phyloP scores from a whole-genome alignment of 2,113 vertebrate genomes.

The Glareola pratincola region DNA sequence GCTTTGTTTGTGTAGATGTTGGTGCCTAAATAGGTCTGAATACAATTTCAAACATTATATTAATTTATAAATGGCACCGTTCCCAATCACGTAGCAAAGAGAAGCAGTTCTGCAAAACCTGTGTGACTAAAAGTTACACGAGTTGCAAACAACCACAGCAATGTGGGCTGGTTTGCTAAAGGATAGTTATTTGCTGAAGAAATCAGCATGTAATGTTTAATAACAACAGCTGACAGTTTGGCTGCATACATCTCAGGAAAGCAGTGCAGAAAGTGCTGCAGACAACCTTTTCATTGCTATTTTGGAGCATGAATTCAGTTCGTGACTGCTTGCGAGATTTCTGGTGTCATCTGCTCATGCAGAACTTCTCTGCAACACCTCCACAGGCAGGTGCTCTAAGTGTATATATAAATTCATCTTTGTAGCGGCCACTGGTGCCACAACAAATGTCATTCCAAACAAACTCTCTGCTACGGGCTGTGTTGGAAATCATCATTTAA shows the following conservation, averaged over 20 bases:
- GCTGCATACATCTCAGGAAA: neutral
- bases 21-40: neutral
- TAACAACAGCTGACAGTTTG: neutral
- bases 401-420: conserved; percentile 50
- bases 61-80: neutral
- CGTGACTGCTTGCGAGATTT: neutral
- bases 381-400: conserved; percentile 44
- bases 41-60: neutral
- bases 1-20: conserved; percentile 3
- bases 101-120: neutral
- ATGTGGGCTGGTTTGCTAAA: neutral
- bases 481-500: conserved; percentile 72
- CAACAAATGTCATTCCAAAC: conserved; percentile 66
- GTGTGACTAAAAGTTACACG: neutral
- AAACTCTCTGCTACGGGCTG: conserved; percentile 61
- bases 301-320: neutral
- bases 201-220: neutral
- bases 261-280: neutral
- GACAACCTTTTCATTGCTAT: neutral
- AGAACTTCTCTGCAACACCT: conserved; percentile 40
- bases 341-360: conserved; percentile 52
- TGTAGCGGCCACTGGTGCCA: conserved; percentile 47
- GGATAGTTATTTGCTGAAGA: neutral
- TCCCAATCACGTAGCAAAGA: neutral
- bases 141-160: neutral